Evolutionary conservation across 2,888 invertebrate species (phyloP).

Genomic region (Lycaena phlaeas): DNA sequence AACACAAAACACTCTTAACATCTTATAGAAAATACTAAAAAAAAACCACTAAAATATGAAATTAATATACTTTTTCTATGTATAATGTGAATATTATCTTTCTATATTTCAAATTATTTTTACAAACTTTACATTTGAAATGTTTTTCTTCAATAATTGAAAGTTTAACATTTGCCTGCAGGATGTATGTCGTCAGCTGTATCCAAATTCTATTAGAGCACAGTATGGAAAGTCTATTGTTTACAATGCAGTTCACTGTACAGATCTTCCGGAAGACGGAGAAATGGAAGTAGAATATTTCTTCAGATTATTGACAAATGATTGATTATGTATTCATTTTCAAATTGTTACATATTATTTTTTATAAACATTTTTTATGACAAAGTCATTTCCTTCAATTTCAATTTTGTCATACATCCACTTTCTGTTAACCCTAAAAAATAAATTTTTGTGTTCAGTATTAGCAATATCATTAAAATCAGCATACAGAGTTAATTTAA

Average conservation of each 20-base stretch:
- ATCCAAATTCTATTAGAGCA: slow-evolving; percentile 87
- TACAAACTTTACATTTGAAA: no score
- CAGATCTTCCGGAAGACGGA: slow-evolving; percentile 91
- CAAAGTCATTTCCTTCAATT: slow-evolving; percentile 83
- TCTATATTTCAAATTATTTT: no score
- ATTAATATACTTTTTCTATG: no score
- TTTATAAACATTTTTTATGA: slow-evolving; percentile 72
- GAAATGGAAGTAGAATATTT: slow-evolving; percentile 84
- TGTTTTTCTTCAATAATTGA: no score
- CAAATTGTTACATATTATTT: slow-evolving; percentile 18
- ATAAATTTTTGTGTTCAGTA: slow-evolving; percentile 17
- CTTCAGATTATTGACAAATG: slow-evolving; percentile 75
- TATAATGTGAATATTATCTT: no score
- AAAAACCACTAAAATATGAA: no score
- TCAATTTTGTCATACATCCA: slow-evolving; percentile 85
- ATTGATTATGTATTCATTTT: slow-evolving; percentile 20
- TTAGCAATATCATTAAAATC: not conserved
- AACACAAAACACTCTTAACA: no score
- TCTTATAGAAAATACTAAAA: no score
- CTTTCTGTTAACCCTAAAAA: slow-evolving; percentile 79
- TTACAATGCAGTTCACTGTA: slow-evolving; percentile 92
- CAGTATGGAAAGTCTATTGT: slow-evolving; percentile 85
- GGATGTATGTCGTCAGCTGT: slow-evolving; percentile 74
- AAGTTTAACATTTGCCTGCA: slow-evolving; percentile 24
- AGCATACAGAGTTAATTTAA: no score